Conservation (phyloP, 2,888 invertebrate species). For the Apamea sordens region DNA sequence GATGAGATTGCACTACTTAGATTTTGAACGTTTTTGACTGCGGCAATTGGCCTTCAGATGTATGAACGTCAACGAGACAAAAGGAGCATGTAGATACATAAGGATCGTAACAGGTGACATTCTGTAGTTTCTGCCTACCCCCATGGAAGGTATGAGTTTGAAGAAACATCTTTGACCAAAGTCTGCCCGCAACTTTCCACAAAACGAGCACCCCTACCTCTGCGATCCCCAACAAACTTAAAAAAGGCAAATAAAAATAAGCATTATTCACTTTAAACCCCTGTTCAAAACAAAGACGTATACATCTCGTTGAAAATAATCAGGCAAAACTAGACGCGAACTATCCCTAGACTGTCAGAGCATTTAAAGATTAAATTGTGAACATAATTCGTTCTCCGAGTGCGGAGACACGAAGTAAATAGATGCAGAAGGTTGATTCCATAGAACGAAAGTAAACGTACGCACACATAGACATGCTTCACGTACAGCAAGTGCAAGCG, state of each 20-base stretch:
- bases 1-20: neutral
- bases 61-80: too few relatives aligned
- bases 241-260: constrained; percentile 8
- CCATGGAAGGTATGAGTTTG: too few relatives aligned
- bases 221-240: neutral
- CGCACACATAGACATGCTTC: neutral
- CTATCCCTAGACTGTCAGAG: constrained; percentile 66
- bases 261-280: constrained; percentile 16
- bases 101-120: too few relatives aligned
- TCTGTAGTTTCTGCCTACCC: too few relatives aligned
- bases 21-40: neutral
- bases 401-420: constrained; percentile 11
- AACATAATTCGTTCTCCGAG: constrained; percentile 72
- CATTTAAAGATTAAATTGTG: constrained; percentile 75
- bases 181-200: neutral
- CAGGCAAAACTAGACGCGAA: constrained; percentile 18
- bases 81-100: too few relatives aligned
- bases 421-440: neutral
- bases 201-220: neutral
- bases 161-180: neutral
- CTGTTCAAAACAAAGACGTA: constrained; percentile 12
- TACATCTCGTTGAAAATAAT: constrained; percentile 40
- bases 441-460: neutral
- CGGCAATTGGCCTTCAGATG: too few relatives aligned
- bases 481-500: too few relatives aligned